Base-by-base conservation (phyloP, 2,797 vertebrate genomes). In the Podarcis siculus region DNA sequence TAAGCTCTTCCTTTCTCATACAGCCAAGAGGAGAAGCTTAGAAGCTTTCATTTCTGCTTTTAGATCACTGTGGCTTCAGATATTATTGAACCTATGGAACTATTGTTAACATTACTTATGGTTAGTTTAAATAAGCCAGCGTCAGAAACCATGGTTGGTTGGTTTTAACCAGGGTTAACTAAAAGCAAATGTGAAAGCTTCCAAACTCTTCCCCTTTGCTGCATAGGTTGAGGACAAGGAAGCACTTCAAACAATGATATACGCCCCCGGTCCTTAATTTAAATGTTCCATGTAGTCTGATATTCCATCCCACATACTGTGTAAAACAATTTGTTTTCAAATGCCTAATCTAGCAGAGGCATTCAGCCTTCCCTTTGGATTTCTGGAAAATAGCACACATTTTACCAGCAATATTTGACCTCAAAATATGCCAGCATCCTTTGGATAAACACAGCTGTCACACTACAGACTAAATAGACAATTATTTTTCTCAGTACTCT, bases 401-500 rank as follows among this genome's bases (percentile, higher is more conserved):
- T 79, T 84, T 64, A 49, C 37, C 58, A 84, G 49, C 49, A 73
- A 37, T 27, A 37, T 73, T 27, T 61, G 39, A 45, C 55, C 76
- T 73, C 35, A 79, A 71, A 27, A 79, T 37, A 85, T 64, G 30
- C 72, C 55, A 73, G 9, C 39, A 30, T 72, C 76, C 55, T 85
- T 89, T 73, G 67, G n/a, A 67, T 85, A 89, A 89, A 66, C 67
- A 72, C 66, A 83, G 81, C 75, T 79, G 76, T 80, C 77, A 64
- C 35, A 64, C 35, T n/a, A 66, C 76, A 64, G 27, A 85, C 37
- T 73, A 79, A 79, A 73, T 21, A 79, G n/a, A 79, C n/a, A 69
- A 45, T 85, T 85, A 45, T 79, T 66, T 69, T 86, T 35, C n/a
- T 49, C 39, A 71, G 64, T 45, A 37, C 5, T 67, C n/a, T 79